Conservation (phyloP, 2,113 vertebrate species). For the Tupaia chinensis region DNA sequence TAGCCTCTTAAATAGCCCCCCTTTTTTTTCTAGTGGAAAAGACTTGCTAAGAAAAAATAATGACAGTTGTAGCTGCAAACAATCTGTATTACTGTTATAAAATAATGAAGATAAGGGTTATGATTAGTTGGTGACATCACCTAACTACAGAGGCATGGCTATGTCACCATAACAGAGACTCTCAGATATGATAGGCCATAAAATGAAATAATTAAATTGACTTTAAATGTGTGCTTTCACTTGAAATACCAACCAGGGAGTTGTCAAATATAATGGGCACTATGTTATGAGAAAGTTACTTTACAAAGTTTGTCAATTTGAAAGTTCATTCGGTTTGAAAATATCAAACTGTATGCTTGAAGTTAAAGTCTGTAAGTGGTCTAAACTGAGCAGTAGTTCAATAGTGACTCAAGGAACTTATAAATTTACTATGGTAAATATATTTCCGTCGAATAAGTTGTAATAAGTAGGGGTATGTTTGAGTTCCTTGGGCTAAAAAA, state of each 20-base stretch:
- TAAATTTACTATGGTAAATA: slow-evolving; percentile 11
- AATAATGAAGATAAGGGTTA: slow-evolving; percentile 67
- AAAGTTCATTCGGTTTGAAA: slow-evolving; percentile 54
- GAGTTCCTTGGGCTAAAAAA: background rate
- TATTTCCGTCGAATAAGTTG: slow-evolving; percentile 8
- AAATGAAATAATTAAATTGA: slow-evolving; percentile 72
- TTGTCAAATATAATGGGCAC: slow-evolving; percentile 63
- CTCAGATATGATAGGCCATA: slow-evolving; percentile 54
- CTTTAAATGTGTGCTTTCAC: slow-evolving; percentile 52
- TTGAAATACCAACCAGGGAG: slow-evolving; percentile 58
- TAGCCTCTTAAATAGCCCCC: background rate
- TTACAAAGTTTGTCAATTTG: slow-evolving; percentile 56
- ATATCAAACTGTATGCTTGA: slow-evolving; percentile 17
- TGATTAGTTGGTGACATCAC: slow-evolving; percentile 65
- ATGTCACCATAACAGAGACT: slow-evolving; percentile 51
- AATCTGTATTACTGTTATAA: slow-evolving; percentile 65
- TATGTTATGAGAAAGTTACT: slow-evolving; percentile 50
- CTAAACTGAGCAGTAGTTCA: slow-evolving; percentile 39
- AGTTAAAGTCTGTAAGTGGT: slow-evolving; percentile 28
- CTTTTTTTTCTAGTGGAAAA: slow-evolving; percentile 47
- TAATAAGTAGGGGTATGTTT: background rate
- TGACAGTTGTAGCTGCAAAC: slow-evolving; percentile 21
- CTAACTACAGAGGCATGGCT: slow-evolving; percentile 47
- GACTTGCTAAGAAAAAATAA: slow-evolving; percentile 57
- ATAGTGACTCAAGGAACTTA: slow-evolving; percentile 15